Base-by-base conservation (phyloP, 2,113 vertebrate genomes). In the Passer domesticus region DNA sequence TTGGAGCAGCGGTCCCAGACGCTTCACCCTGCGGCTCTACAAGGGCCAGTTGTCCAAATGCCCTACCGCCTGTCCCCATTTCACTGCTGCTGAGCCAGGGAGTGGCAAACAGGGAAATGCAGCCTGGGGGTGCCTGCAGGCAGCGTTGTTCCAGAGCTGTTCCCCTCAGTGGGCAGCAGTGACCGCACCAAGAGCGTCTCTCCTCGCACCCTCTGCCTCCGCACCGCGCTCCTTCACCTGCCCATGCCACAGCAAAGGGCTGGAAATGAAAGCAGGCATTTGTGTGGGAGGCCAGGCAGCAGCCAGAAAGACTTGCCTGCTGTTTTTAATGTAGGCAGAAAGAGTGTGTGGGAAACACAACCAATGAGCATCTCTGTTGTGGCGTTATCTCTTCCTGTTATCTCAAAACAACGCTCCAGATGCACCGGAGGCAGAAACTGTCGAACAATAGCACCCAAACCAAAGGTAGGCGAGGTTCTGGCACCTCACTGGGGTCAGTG, bases 371-470 rank as follows among this genome's bases (percentile, higher is more conserved):
- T 59, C 73, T 93, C 68, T 50, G 12, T 15, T 83, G 72, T 27
- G 80, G 55, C 7, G 2, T 92, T 92, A 83, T 81, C 93, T 87
- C 81, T 96, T 97, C 81, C 94, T 78, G 84, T 75, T 43, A 79
- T 93, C 94, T 93, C 53, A 17, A 66, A 63, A 15, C 35, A 30
- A 0, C 7, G 4, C 37, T 79, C 73, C 59, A 35, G 85, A 77
- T 62, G 64, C 52, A n/a, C 24, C 4, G 0, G 25, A 78, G 56
- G 83, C 68, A 89, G 23, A 50, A 90, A 79, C 78, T 70, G 39
- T 81, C 59, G 49, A 85, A 92, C 84, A 91, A 77, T 60, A 44
- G 41, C n/a, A 15, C 15, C 63, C 50, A 76, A 73, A 96, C 25
- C 43, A 81, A 83, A 92, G 68, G 83, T 25, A 16, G 1, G 1